A percentile compares a stretch with the other conserved stretches of the same genome.
Evolutionary conservation across 2,113 vertebrate genomes (phyloP).

Genomic region (Pangasianodon hypophthalmus): DNA sequence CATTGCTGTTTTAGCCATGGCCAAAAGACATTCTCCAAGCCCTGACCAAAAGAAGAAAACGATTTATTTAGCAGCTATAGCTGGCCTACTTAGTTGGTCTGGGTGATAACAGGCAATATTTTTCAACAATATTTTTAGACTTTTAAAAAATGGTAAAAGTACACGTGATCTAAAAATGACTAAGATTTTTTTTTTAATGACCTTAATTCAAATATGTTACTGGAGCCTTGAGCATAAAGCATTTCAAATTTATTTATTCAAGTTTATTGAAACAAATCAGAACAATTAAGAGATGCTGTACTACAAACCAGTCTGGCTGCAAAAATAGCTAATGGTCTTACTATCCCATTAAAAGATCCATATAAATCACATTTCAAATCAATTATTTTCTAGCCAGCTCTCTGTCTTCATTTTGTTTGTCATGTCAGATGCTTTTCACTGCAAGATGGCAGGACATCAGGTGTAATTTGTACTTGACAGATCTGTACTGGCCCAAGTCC

Average conservation of each 20-base stretch:
- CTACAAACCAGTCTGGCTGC: neutral
- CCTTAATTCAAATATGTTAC: neutral
- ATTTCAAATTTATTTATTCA: neutral
- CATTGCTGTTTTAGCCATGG: slow-evolving; percentile 82
- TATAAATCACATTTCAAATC: neutral
- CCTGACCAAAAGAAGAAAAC: slow-evolving; percentile 71
- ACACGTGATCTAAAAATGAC: neutral
- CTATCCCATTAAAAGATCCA: neutral
- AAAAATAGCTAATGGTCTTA: neutral
- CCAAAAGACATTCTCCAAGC: slow-evolving; percentile 89
- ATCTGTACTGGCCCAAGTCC: neutral
- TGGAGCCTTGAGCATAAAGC: neutral
- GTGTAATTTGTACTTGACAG: neutral
- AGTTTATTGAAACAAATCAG: neutral
- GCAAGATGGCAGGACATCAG: neutral
- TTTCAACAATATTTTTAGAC: neutral
- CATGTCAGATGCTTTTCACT: neutral
- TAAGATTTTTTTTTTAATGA: neutral
- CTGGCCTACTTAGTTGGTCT: neutral
- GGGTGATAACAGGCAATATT: neutral
- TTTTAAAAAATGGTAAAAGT: neutral
- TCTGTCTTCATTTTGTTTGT: neutral
- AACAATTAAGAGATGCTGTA: neutral
- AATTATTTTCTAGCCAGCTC: neutral
- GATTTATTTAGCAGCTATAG: neutral